A percentile compares a stretch with the other conserved stretches of the same genome.
Evolutionary conservation across 2,888 invertebrate species (phyloP).

Genomic region (Hymenopus coronatus): DNA sequence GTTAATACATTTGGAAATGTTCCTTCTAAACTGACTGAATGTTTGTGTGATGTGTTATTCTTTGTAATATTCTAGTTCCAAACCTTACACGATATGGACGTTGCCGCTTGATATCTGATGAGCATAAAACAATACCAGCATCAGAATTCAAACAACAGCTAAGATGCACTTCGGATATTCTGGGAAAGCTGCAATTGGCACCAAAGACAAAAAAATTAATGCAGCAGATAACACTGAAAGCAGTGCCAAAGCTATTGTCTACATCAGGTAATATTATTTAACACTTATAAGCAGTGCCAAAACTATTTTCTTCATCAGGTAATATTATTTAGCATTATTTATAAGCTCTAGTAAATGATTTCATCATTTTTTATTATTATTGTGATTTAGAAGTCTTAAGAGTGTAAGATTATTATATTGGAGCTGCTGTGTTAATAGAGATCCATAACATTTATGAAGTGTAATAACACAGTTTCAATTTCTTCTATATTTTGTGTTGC

Average conservation of each 20-base stretch:
- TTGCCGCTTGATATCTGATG: slow-evolving; percentile 29
- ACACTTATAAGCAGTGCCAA: slow-evolving; percentile 20
- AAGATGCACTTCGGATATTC: slow-evolving; percentile 29
- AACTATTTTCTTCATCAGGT: not conserved
- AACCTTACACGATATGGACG: slow-evolving; percentile 14
- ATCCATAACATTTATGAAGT: too few relatives aligned
- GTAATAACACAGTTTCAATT: too few relatives aligned
- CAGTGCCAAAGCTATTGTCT: slow-evolving; percentile 6
- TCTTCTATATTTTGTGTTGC: too few relatives aligned
- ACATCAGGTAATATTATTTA: not conserved
- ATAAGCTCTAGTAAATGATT: not conserved
- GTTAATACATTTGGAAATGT: too few relatives aligned
- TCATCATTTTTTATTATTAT: too few relatives aligned
- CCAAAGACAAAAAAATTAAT: slow-evolving; percentile 27
- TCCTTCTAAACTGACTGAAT: too few relatives aligned
- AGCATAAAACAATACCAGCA: slow-evolving; percentile 29
- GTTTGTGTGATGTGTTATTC: too few relatives aligned
- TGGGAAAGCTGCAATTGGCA: slow-evolving; percentile 27
- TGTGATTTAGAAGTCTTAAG: too few relatives aligned
- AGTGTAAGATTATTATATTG: too few relatives aligned
- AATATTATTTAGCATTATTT: too few relatives aligned
- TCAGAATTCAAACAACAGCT: slow-evolving; percentile 32
- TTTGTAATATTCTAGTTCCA: not conserved
- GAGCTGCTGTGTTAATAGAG: too few relatives aligned
- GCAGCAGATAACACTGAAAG: slow-evolving; percentile 21